Evolutionary conservation across 2,113 vertebrate genomes (phyloP).

Genomic region (Microtus ochrogaster): DNA sequence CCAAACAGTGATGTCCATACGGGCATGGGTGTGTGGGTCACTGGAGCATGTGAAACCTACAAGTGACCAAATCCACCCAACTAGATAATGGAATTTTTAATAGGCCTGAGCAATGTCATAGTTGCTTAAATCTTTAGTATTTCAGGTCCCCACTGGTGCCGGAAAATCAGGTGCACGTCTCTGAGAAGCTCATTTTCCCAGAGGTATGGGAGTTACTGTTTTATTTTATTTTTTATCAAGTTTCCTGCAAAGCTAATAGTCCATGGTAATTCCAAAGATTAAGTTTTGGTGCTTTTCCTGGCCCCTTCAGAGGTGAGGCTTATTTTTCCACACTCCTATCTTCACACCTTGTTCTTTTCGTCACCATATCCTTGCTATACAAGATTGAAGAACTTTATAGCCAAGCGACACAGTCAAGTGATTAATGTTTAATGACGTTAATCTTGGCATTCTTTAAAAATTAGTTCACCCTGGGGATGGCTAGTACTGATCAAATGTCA

Average conservation of each 20-base stretch:
- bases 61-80: neutral
- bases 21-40: neutral
- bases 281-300: neutral
- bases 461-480: conserved; percentile 48
- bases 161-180: neutral
- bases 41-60: neutral
- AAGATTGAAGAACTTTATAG: conserved; percentile 73
- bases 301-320: neutral
- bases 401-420: conserved; percentile 4
- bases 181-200: neutral
- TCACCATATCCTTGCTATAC: conserved; percentile 35
- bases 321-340: neutral
- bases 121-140: neutral
- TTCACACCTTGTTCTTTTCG: conserved; percentile 28
- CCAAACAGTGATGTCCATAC: neutral
- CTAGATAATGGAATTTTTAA: neutral
- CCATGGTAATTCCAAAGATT: neutral
- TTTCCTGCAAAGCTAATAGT: neutral
- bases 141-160: neutral
- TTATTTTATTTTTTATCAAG: neutral
- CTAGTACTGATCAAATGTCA: conserved; percentile 65
- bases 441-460: conserved; percentile 77
- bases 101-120: neutral
- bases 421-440: conserved; percentile 55
- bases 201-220: neutral